Conservation (phyloP, 2,888 invertebrate genomes). For the Nomada fabriciana region DNA sequence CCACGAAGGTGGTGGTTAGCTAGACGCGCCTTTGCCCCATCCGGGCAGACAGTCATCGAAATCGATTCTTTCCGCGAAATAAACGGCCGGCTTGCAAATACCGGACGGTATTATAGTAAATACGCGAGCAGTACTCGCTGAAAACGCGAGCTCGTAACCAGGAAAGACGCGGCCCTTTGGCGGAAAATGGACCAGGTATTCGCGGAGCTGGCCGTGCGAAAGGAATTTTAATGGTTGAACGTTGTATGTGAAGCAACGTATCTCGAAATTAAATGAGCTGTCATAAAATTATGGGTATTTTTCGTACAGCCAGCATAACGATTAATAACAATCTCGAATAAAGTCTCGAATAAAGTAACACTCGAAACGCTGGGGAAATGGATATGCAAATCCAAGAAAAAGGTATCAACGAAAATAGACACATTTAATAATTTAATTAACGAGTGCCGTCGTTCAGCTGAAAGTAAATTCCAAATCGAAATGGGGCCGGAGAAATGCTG, state of each 20-base stretch:
- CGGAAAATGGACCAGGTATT: background rate
- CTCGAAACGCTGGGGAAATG: too few species aligned
- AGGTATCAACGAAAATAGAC: too few species aligned
- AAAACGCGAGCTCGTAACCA: background rate
- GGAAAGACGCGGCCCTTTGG: constrained; percentile 24
- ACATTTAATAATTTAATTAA: too few species aligned
- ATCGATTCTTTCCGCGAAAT: constrained; percentile 72
- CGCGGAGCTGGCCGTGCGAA: background rate
- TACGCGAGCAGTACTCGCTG: background rate
- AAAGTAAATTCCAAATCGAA: background rate
- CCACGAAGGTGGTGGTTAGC: constrained; percentile 77
- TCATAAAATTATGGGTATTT: too few species aligned
- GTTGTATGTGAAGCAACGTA: background rate
- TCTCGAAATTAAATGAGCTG: background rate
- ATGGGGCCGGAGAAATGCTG: background rate
- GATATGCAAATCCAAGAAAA: too few species aligned
- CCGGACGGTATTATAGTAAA: constrained; percentile 54
- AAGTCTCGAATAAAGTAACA: background rate
- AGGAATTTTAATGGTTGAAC: too few species aligned
- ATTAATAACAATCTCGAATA: background rate
- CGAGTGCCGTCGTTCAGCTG: background rate
- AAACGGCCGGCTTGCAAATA: constrained; percentile 61
- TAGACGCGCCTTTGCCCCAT: constrained; percentile 74
- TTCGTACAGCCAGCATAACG: too few species aligned
- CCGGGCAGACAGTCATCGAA: constrained; percentile 73